Conservation (phyloP, 1,140 invertebrate genomes). For the Pentalonia nigronervosa region DNA sequence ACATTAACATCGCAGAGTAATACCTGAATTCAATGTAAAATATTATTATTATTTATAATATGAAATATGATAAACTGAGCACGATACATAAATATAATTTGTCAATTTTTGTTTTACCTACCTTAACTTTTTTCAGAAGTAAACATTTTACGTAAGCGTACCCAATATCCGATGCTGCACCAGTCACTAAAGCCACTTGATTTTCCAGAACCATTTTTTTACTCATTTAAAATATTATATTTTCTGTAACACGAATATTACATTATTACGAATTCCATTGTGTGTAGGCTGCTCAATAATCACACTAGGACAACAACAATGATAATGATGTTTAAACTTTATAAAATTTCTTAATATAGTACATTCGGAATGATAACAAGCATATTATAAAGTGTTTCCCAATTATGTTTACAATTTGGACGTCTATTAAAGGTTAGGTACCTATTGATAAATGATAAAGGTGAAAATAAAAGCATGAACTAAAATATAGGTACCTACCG, state of each 20-base stretch:
- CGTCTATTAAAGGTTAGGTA: background rate
- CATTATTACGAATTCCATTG: background rate
- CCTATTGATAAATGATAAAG: background rate
- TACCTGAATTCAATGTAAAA: background rate
- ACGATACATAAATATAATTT: background rate
- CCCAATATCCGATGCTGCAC: slow-evolving; percentile 7
- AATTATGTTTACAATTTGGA: background rate
- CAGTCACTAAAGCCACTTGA: slow-evolving; percentile 39
- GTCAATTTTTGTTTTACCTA: background rate
- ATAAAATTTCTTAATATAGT: background rate
- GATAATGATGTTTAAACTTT: background rate
- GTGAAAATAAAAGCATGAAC: background rate
- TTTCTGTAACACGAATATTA: background rate
- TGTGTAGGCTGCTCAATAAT: background rate
- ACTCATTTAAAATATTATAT: background rate
- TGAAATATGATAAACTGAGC: background rate
- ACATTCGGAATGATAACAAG: background rate
- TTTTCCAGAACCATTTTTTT: slow-evolving; percentile 4
- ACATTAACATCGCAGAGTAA: background rate
- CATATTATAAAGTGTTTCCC: background rate
- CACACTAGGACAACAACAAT: background rate
- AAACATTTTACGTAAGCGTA: slow-evolving; percentile 49
- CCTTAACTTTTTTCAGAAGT: slow-evolving; percentile 47
- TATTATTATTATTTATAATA: too few relatives aligned
- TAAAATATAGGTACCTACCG: background rate